Conservation (phyloP, 2,113 vertebrate genomes). For the Toxostoma redivivum region DNA sequence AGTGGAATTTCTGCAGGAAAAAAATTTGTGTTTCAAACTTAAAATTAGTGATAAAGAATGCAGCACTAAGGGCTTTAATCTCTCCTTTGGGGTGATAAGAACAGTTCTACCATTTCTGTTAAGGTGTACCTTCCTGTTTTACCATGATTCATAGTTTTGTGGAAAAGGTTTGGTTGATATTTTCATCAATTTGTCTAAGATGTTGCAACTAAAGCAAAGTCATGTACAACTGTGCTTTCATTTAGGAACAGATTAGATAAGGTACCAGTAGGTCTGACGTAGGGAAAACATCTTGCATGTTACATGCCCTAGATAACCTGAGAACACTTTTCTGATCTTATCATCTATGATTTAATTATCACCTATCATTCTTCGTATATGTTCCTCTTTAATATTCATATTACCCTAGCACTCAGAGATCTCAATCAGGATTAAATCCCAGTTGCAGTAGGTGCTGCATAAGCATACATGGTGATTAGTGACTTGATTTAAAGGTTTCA, state of each 20-base stretch:
- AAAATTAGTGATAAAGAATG: not conserved
- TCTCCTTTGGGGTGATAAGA: constrained; percentile 11
- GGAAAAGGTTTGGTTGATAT: constrained; percentile 24
- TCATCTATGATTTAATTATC: constrained; percentile 54
- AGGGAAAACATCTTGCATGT: constrained; percentile 58
- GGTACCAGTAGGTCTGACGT: constrained; percentile 38
- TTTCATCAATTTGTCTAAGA: constrained; percentile 60
- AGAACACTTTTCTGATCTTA: constrained; percentile 55
- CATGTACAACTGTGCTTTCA: constrained; percentile 48
- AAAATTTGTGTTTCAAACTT: not conserved
- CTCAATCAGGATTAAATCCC: constrained; percentile 3
- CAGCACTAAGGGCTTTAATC: not conserved
- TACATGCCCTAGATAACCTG: constrained; percentile 58
- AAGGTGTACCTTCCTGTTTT: constrained; percentile 12
- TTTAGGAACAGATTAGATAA: constrained; percentile 70
- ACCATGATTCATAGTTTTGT: constrained; percentile 5
- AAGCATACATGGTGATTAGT: not conserved
- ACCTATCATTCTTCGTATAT: constrained; percentile 47
- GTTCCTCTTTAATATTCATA: constrained; percentile 59
- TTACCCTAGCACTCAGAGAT: constrained; percentile 5
- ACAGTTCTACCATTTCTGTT: not conserved
- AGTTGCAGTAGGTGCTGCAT: constrained; percentile 22
- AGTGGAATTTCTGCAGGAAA: not conserved
- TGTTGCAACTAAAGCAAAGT: constrained; percentile 54
- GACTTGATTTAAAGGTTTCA: not conserved